Evolutionary conservation across 2,113 vertebrate genomes (phyloP).

Genomic region (Donacobius atricapilla): DNA sequence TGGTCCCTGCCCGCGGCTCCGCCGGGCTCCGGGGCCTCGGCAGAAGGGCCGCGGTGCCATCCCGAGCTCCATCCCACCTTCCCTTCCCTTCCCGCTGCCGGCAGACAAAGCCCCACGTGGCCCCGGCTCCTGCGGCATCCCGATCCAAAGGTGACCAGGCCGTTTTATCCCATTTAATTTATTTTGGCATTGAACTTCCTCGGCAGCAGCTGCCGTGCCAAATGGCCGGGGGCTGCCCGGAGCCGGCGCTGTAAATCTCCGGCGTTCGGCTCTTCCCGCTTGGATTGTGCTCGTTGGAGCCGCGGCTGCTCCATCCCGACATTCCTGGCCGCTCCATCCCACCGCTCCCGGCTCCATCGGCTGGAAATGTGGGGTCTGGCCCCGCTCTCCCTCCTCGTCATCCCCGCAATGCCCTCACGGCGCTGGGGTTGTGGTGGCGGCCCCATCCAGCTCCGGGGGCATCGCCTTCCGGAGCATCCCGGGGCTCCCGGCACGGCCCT

Average conservation of each 20-base stretch:
- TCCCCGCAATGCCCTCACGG: rapidly evolving
- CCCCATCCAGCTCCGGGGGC: rapidly evolving
- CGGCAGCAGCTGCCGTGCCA: constrained; percentile 42
- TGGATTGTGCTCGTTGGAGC: neutral
- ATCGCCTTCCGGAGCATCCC: rapidly evolving
- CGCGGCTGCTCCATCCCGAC: neutral
- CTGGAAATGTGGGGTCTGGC: neutral
- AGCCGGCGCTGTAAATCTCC: constrained; percentile 26
- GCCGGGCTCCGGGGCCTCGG: neutral
- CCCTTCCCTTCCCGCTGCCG: neutral
- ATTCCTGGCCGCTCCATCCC: neutral
- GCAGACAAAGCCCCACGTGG: neutral
- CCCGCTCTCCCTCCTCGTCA: neutral
- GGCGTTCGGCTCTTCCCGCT: neutral
- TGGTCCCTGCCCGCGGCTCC: neutral
- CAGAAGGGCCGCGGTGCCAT: neutral
- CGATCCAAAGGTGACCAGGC: neutral
- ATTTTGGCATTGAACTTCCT: neutral
- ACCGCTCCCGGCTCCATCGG: neutral
- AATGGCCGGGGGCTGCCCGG: constrained; percentile 1
- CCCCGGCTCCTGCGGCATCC: neutral
- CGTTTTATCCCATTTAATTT: neutral
- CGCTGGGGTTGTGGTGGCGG: rapidly evolving
- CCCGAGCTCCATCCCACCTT: neutral
- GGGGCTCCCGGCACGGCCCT: neutral